Conservation (phyloP, 2,888 invertebrate species). For the Galerucella calmariensis region DNA sequence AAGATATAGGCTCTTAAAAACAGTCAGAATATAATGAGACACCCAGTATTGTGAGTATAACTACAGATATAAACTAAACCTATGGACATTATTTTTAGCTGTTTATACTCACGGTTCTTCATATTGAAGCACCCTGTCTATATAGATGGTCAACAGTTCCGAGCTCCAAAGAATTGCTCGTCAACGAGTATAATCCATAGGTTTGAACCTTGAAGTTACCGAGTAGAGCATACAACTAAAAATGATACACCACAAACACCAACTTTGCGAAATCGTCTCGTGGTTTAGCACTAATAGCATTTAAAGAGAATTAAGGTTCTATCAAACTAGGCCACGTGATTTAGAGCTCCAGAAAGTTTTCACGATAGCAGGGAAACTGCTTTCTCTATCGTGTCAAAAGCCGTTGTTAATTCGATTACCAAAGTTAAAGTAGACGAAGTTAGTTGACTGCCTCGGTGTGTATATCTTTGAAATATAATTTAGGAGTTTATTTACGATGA, state of each 20-base stretch:
- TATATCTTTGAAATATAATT: slow-evolving; percentile 11
- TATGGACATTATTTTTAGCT: too few species aligned
- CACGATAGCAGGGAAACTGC: slow-evolving; percentile 8
- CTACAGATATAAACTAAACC: too few species aligned
- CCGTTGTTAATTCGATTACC: slow-evolving; percentile 18
- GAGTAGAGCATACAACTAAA: background rate
- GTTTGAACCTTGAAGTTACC: background rate
- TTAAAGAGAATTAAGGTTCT: slow-evolving; percentile 8
- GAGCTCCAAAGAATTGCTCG: too few species aligned
- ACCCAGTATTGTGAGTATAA: too few species aligned
- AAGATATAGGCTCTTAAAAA: too few species aligned
- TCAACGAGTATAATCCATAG: too few species aligned
- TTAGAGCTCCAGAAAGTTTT: slow-evolving; percentile 10
- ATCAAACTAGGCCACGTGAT: slow-evolving; percentile 16
- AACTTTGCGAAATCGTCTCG: background rate
- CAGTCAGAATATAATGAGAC: too few species aligned
- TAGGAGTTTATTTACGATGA: background rate
- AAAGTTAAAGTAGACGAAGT: slow-evolving; percentile 11
- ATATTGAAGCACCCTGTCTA: background rate
- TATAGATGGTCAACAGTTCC: background rate
- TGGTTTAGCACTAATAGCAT: slow-evolving; percentile 5
- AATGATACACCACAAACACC: too few species aligned
- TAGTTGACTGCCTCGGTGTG: background rate
- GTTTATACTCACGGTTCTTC: too few species aligned
- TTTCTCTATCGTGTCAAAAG: slow-evolving; percentile 15